Evolutionary conservation across 2,888 invertebrate genomes (phyloP).

Genomic region (Dryadula phaetusa): DNA sequence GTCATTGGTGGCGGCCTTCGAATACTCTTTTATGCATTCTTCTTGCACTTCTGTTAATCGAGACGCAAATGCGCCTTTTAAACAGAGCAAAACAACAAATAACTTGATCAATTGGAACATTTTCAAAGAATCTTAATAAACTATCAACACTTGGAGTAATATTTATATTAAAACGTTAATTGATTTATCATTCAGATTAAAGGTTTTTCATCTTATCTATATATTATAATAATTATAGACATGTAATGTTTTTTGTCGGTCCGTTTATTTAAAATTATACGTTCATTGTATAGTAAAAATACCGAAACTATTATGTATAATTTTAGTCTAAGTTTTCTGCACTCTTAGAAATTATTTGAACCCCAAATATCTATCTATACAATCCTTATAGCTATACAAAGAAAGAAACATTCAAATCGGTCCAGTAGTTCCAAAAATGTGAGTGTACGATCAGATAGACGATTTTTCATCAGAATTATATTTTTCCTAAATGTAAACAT

Average conservation of each 20-base stretch:
- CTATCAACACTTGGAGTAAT: background rate
- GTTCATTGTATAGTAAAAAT: too few relatives aligned
- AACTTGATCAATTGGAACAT: background rate
- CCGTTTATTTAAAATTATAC: too few relatives aligned
- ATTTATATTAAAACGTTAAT: background rate
- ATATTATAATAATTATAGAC: background rate
- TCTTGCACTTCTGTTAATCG: slow-evolving; percentile 17
- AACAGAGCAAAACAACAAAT: slow-evolving; percentile 1
- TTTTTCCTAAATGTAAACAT: too few relatives aligned
- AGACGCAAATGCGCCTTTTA: background rate
- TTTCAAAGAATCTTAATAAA: background rate
- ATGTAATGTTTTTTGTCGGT: background rate
- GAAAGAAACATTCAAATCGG: too few relatives aligned
- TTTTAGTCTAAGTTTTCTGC: too few relatives aligned
- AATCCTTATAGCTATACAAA: too few relatives aligned
- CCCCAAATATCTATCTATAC: too few relatives aligned
- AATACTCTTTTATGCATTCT: slow-evolving; percentile 19
- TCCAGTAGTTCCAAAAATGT: too few relatives aligned
- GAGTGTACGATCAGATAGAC: too few relatives aligned
- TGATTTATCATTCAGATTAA: background rate
- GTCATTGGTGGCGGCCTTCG: slow-evolving; percentile 21
- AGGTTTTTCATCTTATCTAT: background rate
- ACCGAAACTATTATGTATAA: too few relatives aligned
- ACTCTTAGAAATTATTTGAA: too few relatives aligned
- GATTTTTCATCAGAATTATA: too few relatives aligned